These are phyloP conservation scores for human (Homo sapiens) DNA, from an alignment of 2,113 vertebrate species.

Conservation along the genomic window GRCh38 chr4:134413001-134413500, in stretches of 20 bases:
- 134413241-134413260: background rate
- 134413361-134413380: background rate
- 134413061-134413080: background rate
- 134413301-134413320: background rate
- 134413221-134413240: background rate
- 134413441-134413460: background rate
- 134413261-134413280: background rate
- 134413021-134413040: background rate
- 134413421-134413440: background rate
- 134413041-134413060: background rate
- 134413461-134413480: background rate
- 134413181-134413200: background rate
- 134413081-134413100: background rate
- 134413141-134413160: background rate
- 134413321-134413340: background rate
- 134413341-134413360: background rate
- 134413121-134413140: background rate
- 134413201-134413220: background rate
- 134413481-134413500: background rate
- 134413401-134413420: background rate
- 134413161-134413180: background rate
- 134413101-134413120: background rate
- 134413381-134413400: background rate
- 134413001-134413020: background rate
- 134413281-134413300: background rate